Conservation (phyloP, 2,113 vertebrate species). For the Trogon surrucura region DNA sequence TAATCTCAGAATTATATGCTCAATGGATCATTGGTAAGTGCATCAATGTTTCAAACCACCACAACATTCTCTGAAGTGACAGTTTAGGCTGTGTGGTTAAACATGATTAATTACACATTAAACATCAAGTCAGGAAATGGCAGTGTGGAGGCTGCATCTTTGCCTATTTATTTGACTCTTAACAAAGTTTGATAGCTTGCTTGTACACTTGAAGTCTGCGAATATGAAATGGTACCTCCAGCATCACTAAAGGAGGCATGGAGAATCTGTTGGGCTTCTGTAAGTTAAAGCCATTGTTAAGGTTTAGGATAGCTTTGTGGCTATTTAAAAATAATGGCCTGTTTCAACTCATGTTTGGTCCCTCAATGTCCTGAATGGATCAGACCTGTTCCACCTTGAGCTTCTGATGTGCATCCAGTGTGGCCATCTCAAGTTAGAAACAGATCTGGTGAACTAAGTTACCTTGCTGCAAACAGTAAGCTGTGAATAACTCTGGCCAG, state of each 20-base stretch:
- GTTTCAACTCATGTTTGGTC: neutral
- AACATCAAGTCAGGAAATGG: neutral
- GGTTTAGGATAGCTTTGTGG: neutral
- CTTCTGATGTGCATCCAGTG: neutral
- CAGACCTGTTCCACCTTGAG: neutral
- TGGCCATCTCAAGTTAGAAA: neutral
- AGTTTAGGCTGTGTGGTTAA: neutral
- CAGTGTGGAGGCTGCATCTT: neutral
- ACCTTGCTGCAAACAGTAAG: neutral
- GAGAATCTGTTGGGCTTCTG: neutral
- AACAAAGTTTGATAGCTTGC: neutral
- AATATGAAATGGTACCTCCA: neutral
- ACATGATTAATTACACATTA: neutral
- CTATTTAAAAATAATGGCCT: neutral
- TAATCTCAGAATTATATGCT: neutral
- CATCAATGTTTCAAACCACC: neutral
- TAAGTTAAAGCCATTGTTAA: neutral
- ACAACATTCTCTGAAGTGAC: neutral
- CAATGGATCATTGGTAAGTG: neutral
- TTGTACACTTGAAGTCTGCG: accelerated
- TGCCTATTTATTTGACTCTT: neutral
- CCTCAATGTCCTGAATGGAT: neutral
- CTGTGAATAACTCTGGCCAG: neutral
- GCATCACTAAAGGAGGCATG: neutral
- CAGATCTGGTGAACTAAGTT: neutral